Base-by-base conservation (phyloP, 2,113 vertebrate species). In the Gasterosteus aculeatus region DNA sequence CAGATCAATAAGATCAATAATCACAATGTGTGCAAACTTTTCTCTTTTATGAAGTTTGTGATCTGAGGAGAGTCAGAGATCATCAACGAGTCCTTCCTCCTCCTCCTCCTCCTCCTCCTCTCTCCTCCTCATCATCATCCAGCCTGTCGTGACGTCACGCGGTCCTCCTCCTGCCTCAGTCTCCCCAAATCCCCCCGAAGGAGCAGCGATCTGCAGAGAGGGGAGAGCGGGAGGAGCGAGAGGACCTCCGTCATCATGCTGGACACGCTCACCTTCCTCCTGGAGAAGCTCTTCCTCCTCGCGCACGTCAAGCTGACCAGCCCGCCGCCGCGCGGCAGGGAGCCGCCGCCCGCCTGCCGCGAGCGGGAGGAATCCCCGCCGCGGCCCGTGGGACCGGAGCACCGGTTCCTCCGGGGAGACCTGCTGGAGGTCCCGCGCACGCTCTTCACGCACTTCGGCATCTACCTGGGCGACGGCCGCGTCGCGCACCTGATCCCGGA, bases 401-500 rank as follows among this genome's bases (percentile, higher is more conserved):
- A 0, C 35, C 72, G 3, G 65, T 93, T 95, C 78, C 93, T 93
- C 82, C 94, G 97, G 19, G 98, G 98, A 0, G 98, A 99, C 82
- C 92, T 99, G 71, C 89, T 99, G 85, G 97, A 99, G 85, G 98
- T 99, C 58, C 95, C 96, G 2, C 95, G 98, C 67, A 97, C 96
- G 0, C 95, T 99, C 56, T 96, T 99, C 81, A 94, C 95, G 41
- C 97, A 99, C 88, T 99, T 96, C 76, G 98, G 98, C 79, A 99
- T 99, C 88, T 99, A 98, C 82, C 87, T 99, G 89, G 98, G 97
- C 0, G 94, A 96, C 75, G 93, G 95, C 89, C 95, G 94, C 26
- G 98, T 99, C 19, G 98, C 97, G 10, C 98, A 99, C 84, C 85
- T 99, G 47, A 98, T 99, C 94, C 98, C 98, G 33, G 98, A 99